Percentiles rank a stretch among this genome's conserved stretches.
These are phyloP conservation scores for Staurois parvus DNA, from an alignment of 2,797 vertebrate genomes.

Conservation along the genomic window DNA sequence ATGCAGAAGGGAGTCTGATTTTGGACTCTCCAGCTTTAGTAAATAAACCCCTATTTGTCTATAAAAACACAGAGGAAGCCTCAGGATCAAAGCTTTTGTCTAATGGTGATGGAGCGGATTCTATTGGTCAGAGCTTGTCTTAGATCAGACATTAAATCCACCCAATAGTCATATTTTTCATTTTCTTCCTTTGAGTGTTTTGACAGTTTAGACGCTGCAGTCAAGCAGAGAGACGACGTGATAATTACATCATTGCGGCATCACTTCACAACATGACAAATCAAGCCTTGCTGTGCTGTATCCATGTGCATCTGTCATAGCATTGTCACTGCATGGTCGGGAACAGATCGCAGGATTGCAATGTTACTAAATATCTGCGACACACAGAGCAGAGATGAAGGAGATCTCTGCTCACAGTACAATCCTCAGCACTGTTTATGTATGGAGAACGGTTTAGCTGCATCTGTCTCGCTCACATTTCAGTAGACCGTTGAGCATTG, in stretches of 20 bases:
- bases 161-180: not conserved
- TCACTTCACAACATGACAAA: not conserved
- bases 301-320: not conserved
- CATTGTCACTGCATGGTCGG: not conserved
- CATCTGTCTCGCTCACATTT: too few species aligned
- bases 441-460: too few species aligned
- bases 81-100: too few species aligned
- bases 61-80: too few species aligned
- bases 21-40: too few species aligned
- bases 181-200: not conserved
- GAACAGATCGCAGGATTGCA: not conserved
- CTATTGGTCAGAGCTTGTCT: too few species aligned
- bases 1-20: too few species aligned
- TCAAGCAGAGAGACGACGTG: not conserved
- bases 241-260: not conserved
- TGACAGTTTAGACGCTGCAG: not conserved
- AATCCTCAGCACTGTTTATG: too few species aligned
- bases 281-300: not conserved
- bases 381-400: not conserved
- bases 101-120: too few species aligned
- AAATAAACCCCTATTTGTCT: too few species aligned
- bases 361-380: not conserved
- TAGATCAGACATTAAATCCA: not conserved
- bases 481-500: too few species aligned
- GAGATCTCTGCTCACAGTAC: too few species aligned